These are phyloP conservation scores for Parnassius mnemosyne DNA, from an alignment of 2,888 invertebrate species.

Conservation along the genomic window DNA sequence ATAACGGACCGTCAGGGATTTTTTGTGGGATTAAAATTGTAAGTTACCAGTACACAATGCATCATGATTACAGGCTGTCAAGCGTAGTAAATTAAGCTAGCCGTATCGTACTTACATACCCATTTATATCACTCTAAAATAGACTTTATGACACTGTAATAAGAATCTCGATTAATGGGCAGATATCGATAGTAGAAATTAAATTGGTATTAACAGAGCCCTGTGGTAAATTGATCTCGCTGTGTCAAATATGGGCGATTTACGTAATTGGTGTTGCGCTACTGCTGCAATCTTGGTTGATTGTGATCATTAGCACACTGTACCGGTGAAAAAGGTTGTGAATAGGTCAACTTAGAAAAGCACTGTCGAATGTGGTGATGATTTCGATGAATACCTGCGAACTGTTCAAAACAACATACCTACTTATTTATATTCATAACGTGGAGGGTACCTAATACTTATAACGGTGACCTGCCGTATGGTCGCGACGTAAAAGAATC, in stretches of 20 bases:
- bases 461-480: too few relatives aligned
- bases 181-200: slow-evolving; percentile 6
- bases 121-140: background rate
- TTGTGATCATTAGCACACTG: slow-evolving; percentile 20
- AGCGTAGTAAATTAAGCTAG: slow-evolving; percentile 21
- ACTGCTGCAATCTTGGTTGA: slow-evolving; percentile 8
- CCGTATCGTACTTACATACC: background rate
- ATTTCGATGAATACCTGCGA: too few relatives aligned
- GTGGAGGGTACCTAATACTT: too few relatives aligned
- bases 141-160: background rate
- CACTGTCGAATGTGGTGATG: too few relatives aligned
- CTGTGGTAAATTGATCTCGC: slow-evolving; percentile 22
- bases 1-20: slow-evolving; percentile 28
- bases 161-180: background rate
- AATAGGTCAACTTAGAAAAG: slow-evolving; percentile 15
- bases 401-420: too few relatives aligned
- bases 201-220: slow-evolving; percentile 16
- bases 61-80: slow-evolving; percentile 33
- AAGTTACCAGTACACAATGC: slow-evolving; percentile 33
- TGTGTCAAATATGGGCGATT: slow-evolving; percentile 22
- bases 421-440: too few relatives aligned
- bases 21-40: slow-evolving; percentile 34
- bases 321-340: slow-evolving; percentile 18
- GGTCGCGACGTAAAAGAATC: too few relatives aligned
- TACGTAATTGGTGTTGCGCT: slow-evolving; percentile 17